Evolutionary conservation across 1,140 invertebrate species (phyloP).

Genomic region (Aethina tumida): DNA sequence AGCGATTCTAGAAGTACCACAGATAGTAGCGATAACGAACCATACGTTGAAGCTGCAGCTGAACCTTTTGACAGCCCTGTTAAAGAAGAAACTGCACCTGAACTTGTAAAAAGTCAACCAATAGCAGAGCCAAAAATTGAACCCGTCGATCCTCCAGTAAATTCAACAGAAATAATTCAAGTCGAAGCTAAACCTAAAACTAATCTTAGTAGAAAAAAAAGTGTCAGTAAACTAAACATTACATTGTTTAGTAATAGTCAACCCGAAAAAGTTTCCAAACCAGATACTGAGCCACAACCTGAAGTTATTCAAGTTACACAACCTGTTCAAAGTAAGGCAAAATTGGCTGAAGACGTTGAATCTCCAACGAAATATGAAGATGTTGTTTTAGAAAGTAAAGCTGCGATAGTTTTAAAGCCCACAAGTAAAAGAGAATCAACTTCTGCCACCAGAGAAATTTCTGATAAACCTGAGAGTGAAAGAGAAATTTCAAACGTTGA

Average conservation of each 20-base stretch:
- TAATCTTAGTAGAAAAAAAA: conserved; percentile 6
- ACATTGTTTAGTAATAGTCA: conserved; percentile 5
- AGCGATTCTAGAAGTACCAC: conserved; percentile 14
- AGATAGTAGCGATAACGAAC: conserved; percentile 21
- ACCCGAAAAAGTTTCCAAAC: conserved; percentile 6
- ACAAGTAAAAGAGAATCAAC: background rate
- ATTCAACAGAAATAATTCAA: conserved; percentile 6
- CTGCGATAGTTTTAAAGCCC: conserved; percentile 8
- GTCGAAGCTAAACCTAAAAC: background rate
- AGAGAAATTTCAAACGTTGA: conserved; percentile 2
- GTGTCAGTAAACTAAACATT: conserved; percentile 16
- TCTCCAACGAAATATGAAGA: conserved; percentile 4
- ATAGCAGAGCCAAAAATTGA: background rate
- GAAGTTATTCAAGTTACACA: too few species aligned
- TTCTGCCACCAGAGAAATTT: background rate
- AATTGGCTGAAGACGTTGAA: conserved; percentile 3
- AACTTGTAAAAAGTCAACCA: background rate
- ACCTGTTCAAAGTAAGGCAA: conserved; percentile 1
- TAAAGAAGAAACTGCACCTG: conserved; percentile 7
- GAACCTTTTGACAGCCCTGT: conserved; percentile 35
- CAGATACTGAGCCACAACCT: background rate
- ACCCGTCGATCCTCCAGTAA: background rate
- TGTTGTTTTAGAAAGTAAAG: conserved; percentile 10
- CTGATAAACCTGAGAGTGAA: background rate
- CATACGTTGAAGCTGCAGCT: conserved; percentile 28